Percentiles rank a stretch among this genome's conserved stretches.
Evolutionary conservation across 23 tunicate genomes (phyloP).

Genomic region (Aplidium turbinatum): DNA sequence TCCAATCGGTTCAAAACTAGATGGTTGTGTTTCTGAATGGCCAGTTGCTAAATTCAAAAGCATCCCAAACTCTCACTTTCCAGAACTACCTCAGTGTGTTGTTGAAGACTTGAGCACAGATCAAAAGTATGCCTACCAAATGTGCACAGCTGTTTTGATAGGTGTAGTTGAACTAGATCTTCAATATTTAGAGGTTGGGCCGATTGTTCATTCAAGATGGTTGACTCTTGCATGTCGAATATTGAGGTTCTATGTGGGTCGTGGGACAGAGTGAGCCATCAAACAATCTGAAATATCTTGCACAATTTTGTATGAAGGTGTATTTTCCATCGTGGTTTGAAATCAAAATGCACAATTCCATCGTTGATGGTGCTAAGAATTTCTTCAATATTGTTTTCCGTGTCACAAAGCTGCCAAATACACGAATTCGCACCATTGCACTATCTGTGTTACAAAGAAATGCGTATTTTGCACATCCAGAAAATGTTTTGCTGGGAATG

Average conservation of each 20-base stretch:
- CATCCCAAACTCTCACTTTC: slow-evolving; percentile 28
- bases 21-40: slow-evolving; percentile 39
- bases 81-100: slow-evolving; percentile 4
- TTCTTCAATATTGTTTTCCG: slow-evolving; percentile 20
- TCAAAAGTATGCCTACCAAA: slow-evolving; percentile 37
- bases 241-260: slow-evolving; percentile 28
- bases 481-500: slow-evolving; percentile 33
- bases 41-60: slow-evolving; percentile 29
- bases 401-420: slow-evolving; percentile 10
- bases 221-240: slow-evolving; percentile 33
- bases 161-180: slow-evolving; percentile 26
- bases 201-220: slow-evolving; percentile 41
- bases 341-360: neutral
- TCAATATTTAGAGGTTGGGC: slow-evolving; percentile 29
- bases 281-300: slow-evolving; percentile 9
- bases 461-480: slow-evolving; percentile 46
- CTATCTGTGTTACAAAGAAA: slow-evolving; percentile 12
- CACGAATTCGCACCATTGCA: neutral
- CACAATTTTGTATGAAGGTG: slow-evolving; percentile 6
- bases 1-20: slow-evolving; percentile 26
- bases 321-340: slow-evolving; percentile 25
- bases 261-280: neutral
- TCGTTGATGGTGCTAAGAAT: slow-evolving; percentile 27
- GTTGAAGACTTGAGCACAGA: slow-evolving; percentile 28
- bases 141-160: slow-evolving; percentile 24